Percentiles rank a stretch among this genome's conserved stretches.
phyloP scores from a whole-genome alignment of 2,113 vertebrate species.

The Alectura lathami region DNA sequence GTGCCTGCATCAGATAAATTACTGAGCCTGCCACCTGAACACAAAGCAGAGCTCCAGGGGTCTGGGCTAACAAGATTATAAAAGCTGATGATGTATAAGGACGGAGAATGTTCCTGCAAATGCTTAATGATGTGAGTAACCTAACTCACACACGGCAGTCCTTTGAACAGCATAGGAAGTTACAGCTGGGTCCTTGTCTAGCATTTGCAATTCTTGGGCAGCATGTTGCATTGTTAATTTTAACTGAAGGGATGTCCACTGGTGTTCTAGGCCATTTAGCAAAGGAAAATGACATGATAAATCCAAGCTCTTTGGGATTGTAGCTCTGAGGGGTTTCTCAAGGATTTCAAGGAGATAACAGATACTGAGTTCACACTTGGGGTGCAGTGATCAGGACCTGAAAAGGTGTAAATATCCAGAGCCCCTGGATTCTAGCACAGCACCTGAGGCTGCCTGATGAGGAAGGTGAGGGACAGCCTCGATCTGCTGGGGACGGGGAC shows the following conservation, averaged over 20 bases:
- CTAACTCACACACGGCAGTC: neutral
- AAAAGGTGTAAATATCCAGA: neutral
- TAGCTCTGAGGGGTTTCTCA: neutral
- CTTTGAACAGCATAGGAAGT: neutral
- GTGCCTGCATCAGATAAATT: neutral
- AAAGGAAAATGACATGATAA: neutral
- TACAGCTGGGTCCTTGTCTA: neutral
- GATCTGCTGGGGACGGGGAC: neutral
- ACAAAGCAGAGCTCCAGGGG: slow-evolving; percentile 16
- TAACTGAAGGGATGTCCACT: neutral
- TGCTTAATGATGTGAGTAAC: slow-evolving; percentile 31
- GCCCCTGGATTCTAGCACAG: neutral
- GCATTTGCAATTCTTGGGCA: neutral
- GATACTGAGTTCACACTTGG: fast-evolving
- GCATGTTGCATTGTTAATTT: neutral
- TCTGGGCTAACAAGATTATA: neutral
- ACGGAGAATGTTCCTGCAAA: neutral
- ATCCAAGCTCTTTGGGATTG: neutral
- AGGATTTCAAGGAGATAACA: neutral
- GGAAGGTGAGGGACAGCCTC: neutral
- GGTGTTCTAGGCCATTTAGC: slow-evolving; percentile 3
- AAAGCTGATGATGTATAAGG: slow-evolving; percentile 4
- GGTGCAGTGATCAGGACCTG: neutral
- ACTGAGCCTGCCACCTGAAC: neutral
- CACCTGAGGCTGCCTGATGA: neutral